A percentile compares a stretch with the other conserved stretches of the same genome.
Conservation (phyloP, 2,113 vertebrate species). For the Calyptommatus sinebrachiatus region DNA sequence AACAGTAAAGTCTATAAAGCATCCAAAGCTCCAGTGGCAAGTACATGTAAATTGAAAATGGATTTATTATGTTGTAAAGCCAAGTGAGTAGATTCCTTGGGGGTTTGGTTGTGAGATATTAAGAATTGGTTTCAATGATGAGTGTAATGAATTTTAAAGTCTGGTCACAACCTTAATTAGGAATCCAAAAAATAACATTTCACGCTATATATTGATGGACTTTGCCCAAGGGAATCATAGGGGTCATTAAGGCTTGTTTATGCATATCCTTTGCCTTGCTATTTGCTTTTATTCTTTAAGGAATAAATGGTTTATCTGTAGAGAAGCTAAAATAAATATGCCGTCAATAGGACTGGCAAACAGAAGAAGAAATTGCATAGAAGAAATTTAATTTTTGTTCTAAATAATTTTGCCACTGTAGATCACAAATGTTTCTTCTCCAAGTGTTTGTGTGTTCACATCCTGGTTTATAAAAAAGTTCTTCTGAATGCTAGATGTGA, state of each 20-base stretch:
- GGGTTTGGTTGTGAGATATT: slow-evolving; percentile 30
- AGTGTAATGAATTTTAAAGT: slow-evolving; percentile 49
- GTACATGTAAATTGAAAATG: slow-evolving; percentile 59
- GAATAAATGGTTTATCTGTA: neutral
- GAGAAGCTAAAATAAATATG: accelerated
- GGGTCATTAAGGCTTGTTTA: slow-evolving; percentile 15
- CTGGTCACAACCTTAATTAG: slow-evolving; percentile 47
- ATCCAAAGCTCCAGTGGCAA: slow-evolving; percentile 16
- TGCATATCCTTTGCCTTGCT: neutral
- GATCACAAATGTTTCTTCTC: neutral
- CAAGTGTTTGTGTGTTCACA: too few relatives aligned
- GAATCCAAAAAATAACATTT: slow-evolving; percentile 38
- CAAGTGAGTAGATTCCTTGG: slow-evolving; percentile 34
- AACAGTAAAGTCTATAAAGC: slow-evolving; percentile 39
- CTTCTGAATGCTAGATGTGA: slow-evolving; percentile 32
- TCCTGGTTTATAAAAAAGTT: accelerated
- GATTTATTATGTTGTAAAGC: slow-evolving; percentile 52
- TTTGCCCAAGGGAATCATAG: slow-evolving; percentile 34
- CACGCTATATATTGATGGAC: neutral
- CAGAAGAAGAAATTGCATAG: neutral
- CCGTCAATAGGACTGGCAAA: neutral
- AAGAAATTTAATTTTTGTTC: slow-evolving; percentile 5
- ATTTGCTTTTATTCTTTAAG: neutral
- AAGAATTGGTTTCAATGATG: slow-evolving; percentile 49
- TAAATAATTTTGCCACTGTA: slow-evolving; percentile 13